Evolutionary conservation across 2,888 invertebrate species (phyloP).

Genomic region (Bursaphelenchus okinawaensis): DNA sequence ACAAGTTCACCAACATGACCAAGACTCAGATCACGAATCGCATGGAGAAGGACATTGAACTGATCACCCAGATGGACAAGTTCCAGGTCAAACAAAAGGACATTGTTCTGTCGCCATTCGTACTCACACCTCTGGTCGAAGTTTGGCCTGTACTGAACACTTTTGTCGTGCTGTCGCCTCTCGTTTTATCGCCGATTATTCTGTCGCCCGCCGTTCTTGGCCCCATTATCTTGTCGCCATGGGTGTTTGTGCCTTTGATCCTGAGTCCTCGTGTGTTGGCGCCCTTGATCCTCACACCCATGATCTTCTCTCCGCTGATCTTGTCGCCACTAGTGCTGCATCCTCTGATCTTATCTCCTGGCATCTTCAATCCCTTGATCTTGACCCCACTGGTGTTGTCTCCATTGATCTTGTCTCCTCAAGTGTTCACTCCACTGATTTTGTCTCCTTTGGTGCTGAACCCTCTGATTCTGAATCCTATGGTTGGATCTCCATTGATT

Average conservation of each 20-base stretch:
- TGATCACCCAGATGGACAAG: constrained; percentile 5
- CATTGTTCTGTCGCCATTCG: constrained; percentile 25
- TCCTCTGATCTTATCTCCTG: constrained; percentile 43
- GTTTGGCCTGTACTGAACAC: not conserved
- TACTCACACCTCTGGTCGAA: constrained; percentile 18
- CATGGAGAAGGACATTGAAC: constrained; percentile 20
- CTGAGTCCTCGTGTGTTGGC: constrained; percentile 49
- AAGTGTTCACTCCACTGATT: constrained; percentile 50
- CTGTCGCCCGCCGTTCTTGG: constrained; percentile 49
- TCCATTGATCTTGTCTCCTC: constrained; percentile 51
- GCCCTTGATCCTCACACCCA: constrained; percentile 27
- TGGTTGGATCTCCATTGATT: constrained; percentile 44
- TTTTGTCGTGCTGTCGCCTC: constrained; percentile 32
- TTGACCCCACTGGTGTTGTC: constrained; percentile 48
- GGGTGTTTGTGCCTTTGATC: constrained; percentile 48
- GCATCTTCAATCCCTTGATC: constrained; percentile 47
- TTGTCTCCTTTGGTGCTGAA: constrained; percentile 47
- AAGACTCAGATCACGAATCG: constrained; percentile 20
- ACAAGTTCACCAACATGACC: constrained; percentile 18
- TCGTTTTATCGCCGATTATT: constrained; percentile 45
- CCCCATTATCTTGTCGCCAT: constrained; percentile 51
- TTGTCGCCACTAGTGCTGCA: constrained; percentile 44
- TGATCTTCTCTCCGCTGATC: constrained; percentile 26
- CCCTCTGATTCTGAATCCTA: constrained; percentile 47
- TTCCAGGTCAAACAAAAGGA: constrained; percentile 14